Evolutionary conservation across 53 echinoderm and acorn worm genomes (phyloP), one percentile per base, ranked within the genome.

Genomic region (Luidia sarsii): DNA sequence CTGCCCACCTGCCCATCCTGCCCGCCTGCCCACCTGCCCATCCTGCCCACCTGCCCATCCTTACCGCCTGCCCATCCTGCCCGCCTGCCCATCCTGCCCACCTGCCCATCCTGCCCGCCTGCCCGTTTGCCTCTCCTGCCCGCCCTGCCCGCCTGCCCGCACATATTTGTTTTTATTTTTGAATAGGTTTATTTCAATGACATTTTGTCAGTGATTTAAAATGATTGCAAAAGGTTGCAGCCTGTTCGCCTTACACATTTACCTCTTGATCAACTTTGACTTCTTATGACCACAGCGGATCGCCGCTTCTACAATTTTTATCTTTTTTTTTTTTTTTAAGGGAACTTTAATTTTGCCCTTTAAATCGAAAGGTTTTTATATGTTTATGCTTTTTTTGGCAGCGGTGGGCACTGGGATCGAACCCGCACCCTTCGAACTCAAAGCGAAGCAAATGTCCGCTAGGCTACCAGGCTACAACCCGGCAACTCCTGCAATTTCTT

Each of bases 401-500:
- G 57, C 16, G 75, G 75, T 59, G 75, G 57, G 41, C 30, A 41
- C 27, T 41, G 27, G 75, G 35, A 30, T 74, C 16, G 75, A 74
- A 74, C 75, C 60, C 61, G 27, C 3, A 30, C 75, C 75, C 75
- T 75, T 75, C 43, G 60, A 41, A 6, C 48, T 32, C 61, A 9
- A 75, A 61, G 75, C 75, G 75, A 75, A 43, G 2, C 59, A 55
- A 75, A 59, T 48, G 45, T 2, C 75, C 59, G 48, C 37, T 75
- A 75, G 75, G 60, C 60, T 55, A 75, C 48, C 75, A 59, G 61
- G 75, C 75, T 48, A 46, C 75, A 75, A 61, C 75, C 75, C 19
- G 27, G 6, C n/a, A 6, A 4, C 1, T 1, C 10, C 37, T 22
- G 9, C 20, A 36, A 73, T 38, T 16, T 23, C 3, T 38, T 0